Conservation (phyloP, 2,797 vertebrate genomes). For the Gorsachius magnificus region DNA sequence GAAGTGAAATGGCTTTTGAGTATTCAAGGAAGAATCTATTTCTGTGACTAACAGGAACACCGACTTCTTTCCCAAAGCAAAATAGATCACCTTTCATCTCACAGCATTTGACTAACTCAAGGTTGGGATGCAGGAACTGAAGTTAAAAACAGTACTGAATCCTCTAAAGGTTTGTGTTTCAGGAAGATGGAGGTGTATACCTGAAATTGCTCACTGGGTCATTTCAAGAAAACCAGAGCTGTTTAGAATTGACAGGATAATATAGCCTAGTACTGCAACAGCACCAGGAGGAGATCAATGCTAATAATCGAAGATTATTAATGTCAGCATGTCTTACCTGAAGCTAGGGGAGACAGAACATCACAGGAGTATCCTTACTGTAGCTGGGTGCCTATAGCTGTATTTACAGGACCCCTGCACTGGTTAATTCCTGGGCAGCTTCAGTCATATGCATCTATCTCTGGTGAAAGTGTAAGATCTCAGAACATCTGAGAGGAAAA, state of each 20-base stretch:
- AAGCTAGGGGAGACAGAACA: neutral
- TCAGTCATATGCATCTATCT: neutral
- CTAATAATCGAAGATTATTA: neutral
- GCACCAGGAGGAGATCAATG: neutral
- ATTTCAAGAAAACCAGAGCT: neutral
- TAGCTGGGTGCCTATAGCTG: neutral
- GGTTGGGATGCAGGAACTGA: neutral
- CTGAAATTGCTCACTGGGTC: neutral
- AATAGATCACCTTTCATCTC: neutral
- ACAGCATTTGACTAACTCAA: neutral
- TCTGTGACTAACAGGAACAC: neutral
- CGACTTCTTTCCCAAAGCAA: neutral
- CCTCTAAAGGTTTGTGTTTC: neutral
- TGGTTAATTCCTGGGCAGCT: neutral
- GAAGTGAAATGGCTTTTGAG: neutral
- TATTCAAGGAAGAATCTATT: neutral
- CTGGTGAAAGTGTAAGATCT: neutral
- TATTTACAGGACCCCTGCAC: neutral
- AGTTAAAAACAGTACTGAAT: neutral
- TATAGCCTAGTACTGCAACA: neutral
- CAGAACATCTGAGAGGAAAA: neutral
- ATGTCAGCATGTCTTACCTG: neutral
- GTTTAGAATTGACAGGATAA: neutral
- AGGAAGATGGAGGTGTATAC: neutral
- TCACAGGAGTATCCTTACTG: neutral